Conservation (phyloP, 2,113 vertebrate genomes). For the Thalassarche chlororhynchos region DNA sequence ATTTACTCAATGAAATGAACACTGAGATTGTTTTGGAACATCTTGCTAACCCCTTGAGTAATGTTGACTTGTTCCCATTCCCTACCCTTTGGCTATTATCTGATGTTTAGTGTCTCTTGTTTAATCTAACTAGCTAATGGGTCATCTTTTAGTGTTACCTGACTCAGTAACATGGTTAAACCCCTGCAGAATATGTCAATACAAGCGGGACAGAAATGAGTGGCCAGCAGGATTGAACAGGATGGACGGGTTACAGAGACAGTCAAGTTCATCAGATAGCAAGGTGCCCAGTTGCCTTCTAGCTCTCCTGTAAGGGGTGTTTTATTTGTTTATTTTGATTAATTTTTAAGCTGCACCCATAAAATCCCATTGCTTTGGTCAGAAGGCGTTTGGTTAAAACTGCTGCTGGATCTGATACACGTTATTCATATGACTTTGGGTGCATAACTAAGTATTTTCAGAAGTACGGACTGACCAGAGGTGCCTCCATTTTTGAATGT, state of each 20-base stretch:
- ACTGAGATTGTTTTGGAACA: slow-evolving; percentile 33
- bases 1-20: slow-evolving; percentile 20
- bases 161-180: not conserved
- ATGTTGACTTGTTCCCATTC: slow-evolving; percentile 42
- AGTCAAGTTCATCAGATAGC: slow-evolving; percentile 41
- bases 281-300: not conserved
- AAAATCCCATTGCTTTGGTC: not conserved
- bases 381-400: not conserved
- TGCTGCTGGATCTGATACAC: not conserved
- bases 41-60: slow-evolving; percentile 35
- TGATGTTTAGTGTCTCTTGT: not conserved
- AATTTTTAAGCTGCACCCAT: not conserved
- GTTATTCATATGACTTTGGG: not conserved
- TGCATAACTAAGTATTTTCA: not conserved
- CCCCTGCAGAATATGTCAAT: not conserved
- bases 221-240: slow-evolving; percentile 2
- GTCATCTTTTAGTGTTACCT: slow-evolving; percentile 7
- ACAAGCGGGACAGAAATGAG: not conserved
- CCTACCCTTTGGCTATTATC: not conserved
- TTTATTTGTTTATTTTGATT: slow-evolving; percentile 11
- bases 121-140: slow-evolving; percentile 17
- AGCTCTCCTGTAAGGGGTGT: not conserved
- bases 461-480: not conserved
- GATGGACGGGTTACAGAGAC: not conserved
- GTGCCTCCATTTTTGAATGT: not conserved